Base-by-base conservation (phyloP, 2,888 invertebrate species). In the Trichogramma dendrolimi region DNA sequence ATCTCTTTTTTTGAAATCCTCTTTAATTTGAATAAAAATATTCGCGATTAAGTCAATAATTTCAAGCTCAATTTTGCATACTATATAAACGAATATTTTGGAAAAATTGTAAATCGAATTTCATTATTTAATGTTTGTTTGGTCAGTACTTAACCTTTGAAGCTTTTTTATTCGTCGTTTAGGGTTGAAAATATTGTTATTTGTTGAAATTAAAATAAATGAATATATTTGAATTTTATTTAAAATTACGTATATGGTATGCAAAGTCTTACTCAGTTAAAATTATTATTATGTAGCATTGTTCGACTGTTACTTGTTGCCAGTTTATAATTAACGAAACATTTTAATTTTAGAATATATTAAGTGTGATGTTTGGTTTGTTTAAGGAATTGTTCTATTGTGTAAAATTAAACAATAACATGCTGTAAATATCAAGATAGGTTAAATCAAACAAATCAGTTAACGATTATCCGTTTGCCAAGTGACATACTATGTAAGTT, bases 251-350 rank as follows among this genome's bases (percentile, higher is more conserved):
- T 27, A 27, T 27, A 27, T 27, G 48, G 11, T 14, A 48, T 55
- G 11, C 44, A 6, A 57, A 60, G 53, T 56, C 41, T 63, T 11
- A 10, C 6, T 11, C 53, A 10, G 7, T 38, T 55, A 46, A 41
- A 41, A 53, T 56, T 42, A 47, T 6, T 49, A 58, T 48, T 55
- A 55, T 51, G 6, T 43, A 57, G 59, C 51, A 55, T 65, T 61
- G 69, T 70, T 74, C 74, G 77, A 76, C 75, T 79, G 76, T 78
- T 79, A 73, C 74, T 76, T 77, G 77, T 79, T 79, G 77, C 79
- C 77, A 79, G 77, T 78, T 78, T 78, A 75, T 75, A 71, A 68
- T 67, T 67, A 58, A 70, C 67, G 69, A 67, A 68, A 50, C 61
- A 65, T 71, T 72, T 68, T 64, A 68, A 71, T 63, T 71, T 68